Base-by-base conservation (phyloP, 2,797 vertebrate genomes). In the Sebastes taczanowskii region DNA sequence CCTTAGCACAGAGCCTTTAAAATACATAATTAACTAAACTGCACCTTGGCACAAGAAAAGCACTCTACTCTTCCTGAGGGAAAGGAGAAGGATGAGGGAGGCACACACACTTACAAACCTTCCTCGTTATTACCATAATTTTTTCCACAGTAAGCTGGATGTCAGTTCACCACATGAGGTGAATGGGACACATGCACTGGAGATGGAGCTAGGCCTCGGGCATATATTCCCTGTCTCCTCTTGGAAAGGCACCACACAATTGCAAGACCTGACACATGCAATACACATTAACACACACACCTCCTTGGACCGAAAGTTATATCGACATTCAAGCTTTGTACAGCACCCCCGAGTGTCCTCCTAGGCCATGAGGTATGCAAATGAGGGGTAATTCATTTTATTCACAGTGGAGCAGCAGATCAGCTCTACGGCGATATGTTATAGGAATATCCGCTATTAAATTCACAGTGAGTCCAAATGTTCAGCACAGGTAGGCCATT, bases 311-410 rank as follows among this genome's bases (percentile, higher is more conserved):
- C 18, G 10, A 79, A 52, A 71, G 67, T 87, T 77, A 61, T 80
- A 75, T 79, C 80, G 85, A 84, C 81, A 80, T 83, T 58, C 77
- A 70, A 78, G 74, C 80, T 85, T 77, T 68, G 69, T 32, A 61
- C 74, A 71, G 71, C 79, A 81, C 75, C 85, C 82, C 27, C 4
- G 30, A 77, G 89, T 77, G 63, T 81, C 80, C 77, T 84, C 18
- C 60, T 7, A 49, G 67, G 71, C 70, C 71, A 60, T 3, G 72
- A 83, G 63, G 71, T 84, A 87, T 88, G 90, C 81, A 91, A 88
- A 92, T 85, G 77, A n/a, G 6, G 70, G 70, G 52, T 71, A 83
- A 88, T 87, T 89, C 38, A 66, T 88, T 78, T 78, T 58, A 78
- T 77, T 80, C 83, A 74, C 60, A 69, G 58, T 11, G 60, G 60